phyloP scores from a whole-genome alignment of 2,797 vertebrate species.

The Bradypodion ventrale region DNA sequence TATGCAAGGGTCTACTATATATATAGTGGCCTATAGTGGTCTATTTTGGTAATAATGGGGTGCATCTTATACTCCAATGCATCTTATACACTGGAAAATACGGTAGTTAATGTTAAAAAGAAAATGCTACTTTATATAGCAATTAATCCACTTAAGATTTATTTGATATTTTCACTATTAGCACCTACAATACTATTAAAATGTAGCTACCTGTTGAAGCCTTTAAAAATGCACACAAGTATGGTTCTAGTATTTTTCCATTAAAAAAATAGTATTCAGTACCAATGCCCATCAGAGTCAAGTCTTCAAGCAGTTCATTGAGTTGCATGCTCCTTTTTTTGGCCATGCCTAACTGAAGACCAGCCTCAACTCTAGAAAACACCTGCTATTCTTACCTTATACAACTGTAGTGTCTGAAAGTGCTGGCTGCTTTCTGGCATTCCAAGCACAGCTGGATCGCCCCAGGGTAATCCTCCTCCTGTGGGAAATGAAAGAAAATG shows the following conservation, averaged over 20 bases:
- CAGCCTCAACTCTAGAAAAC: neutral
- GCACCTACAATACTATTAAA: neutral
- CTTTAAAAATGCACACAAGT: neutral
- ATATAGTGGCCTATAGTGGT: too few species aligned
- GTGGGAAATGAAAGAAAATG: conserved; percentile 37
- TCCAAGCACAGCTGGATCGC: conserved; percentile 98
- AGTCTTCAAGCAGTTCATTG: neutral
- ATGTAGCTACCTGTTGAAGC: neutral
- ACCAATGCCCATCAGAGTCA: conserved; percentile 17
- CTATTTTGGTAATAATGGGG: too few species aligned
- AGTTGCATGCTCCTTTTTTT: neutral
- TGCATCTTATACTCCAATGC: too few species aligned
- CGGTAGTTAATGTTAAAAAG: conserved; percentile 16
- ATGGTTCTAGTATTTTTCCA: neutral
- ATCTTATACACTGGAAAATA: too few species aligned
- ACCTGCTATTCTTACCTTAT: conserved; percentile 86
- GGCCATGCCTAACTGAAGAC: neutral
- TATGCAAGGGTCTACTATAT: too few species aligned
- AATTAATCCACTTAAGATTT: neutral
- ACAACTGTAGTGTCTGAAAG: conserved; percentile 99
- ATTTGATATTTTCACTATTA: neutral
- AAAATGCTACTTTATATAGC: neutral
- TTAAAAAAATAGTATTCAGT: conserved; percentile 26
- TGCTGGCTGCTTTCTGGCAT: conserved; percentile 98
- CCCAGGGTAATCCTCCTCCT: conserved; percentile 99